Evolutionary conservation across 2,113 vertebrate genomes (phyloP).

Genomic region (Phaethon lepturus): DNA sequence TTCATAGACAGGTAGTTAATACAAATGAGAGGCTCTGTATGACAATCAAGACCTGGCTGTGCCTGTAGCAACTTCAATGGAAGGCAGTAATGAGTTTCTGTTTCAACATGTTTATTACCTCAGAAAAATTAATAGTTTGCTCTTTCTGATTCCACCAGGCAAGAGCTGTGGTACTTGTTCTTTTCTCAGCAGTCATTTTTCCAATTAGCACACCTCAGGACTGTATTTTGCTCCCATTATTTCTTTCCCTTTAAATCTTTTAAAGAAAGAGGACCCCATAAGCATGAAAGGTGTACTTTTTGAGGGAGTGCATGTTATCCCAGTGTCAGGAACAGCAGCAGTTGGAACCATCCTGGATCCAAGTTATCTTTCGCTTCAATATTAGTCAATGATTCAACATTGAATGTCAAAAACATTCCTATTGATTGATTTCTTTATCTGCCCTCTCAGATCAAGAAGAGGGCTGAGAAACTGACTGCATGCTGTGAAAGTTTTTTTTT

Average conservation of each 20-base stretch:
- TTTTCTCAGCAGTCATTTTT: neutral
- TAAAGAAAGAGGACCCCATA: neutral
- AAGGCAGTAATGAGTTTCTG: neutral
- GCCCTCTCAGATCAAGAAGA: neutral
- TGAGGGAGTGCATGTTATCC: neutral
- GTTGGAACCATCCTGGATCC: neutral
- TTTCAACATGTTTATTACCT: neutral
- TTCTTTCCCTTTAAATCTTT: neutral
- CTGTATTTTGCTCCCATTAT: neutral
- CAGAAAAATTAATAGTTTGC: neutral
- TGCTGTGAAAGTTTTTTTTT: neutral
- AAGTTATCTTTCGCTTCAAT: neutral
- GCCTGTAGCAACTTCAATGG: constrained; percentile 23
- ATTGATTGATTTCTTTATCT: neutral
- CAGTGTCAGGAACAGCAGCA: neutral
- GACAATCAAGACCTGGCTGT: neutral
- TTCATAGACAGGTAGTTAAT: constrained; percentile 50
- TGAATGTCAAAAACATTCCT: neutral
- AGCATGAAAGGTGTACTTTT: neutral
- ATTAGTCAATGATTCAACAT: neutral
- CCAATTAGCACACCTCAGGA: neutral
- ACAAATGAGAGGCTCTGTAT: neutral
- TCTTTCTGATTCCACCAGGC: neutral
- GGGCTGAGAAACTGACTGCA: neutral
- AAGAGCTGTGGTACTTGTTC: neutral